Evolutionary conservation across 2,113 vertebrate genomes (phyloP), one percentile per base, ranked within the genome.

Genomic region (Madoqua kirkii): DNA sequence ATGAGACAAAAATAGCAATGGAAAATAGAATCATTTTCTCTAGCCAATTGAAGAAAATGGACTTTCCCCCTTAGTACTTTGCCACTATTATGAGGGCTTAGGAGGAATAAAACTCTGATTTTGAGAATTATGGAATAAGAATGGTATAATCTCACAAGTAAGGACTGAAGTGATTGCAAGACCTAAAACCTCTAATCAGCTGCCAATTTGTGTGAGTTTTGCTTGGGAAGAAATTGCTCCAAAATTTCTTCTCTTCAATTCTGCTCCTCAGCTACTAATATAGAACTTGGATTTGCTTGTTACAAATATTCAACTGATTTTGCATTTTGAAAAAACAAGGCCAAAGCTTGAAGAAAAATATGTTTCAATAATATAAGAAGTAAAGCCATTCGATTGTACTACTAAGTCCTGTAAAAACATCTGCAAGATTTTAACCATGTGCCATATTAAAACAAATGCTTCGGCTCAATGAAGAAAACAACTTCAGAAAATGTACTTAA

Each of bases 291-390:
- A 84, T 91, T 90, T 79, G 36, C 67, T 92, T 84, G 3, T 87
- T 74, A 93, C 55, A 95, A 94, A 96, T 81, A 71, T 45, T 91
- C 43, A 92, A 92, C 43, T 93, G 81, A 92, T 90, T 96, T 67
- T 92, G 29, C 19, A 96, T 87, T 88, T 67, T 95, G n/a, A 86
- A 91, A 96, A 97, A 88, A 82, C 40, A 94, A 95, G 48, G 33
- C 17, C 59, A 87, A 13, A 55, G 36, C 19, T 76, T 92, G 23
- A 91, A 91, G 16, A 85, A 62, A 97, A 90, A 90, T 17, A 23
- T 40, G 8, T 76, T 94, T 76, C 16, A 64, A 55, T 91, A 60
- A 50, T n/a, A 5, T 43, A 76, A 78, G n/a, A 87, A 87, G 14
- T 71, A 81, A 50, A 54, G 21, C 50, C 36, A 94, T 64, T 74